Conservation (phyloP, 2,888 invertebrate genomes). For the Callimorpha dominula region DNA sequence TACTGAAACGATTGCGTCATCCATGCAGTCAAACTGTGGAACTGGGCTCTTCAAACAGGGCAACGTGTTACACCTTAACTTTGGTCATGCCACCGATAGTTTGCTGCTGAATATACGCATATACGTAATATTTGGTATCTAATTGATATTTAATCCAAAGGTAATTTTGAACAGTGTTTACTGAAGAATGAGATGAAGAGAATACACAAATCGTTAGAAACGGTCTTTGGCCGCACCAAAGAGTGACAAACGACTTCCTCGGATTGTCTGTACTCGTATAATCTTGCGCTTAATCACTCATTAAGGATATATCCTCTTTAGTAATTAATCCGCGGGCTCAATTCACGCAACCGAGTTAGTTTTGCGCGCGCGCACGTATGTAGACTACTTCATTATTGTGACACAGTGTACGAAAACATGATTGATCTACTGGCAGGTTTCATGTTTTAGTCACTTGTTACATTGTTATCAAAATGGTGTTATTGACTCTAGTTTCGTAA, state of each 20-base stretch:
- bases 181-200: background rate
- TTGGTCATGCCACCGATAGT: too few relatives aligned
- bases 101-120: too few relatives aligned
- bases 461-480: background rate
- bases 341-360: constrained; percentile 67
- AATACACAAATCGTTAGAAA: background rate
- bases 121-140: too few relatives aligned
- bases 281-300: constrained; percentile 77
- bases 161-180: too few relatives aligned
- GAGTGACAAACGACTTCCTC: constrained; percentile 21
- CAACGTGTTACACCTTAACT: too few relatives aligned
- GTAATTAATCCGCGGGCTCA: constrained; percentile 77
- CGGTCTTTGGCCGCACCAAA: constrained; percentile 24
- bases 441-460: background rate
- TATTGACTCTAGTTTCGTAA: background rate
- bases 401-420: constrained; percentile 34
- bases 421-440: constrained; percentile 3
- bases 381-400: constrained; percentile 31
- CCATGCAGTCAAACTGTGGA: too few relatives aligned
- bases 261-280: constrained; percentile 35
- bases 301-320: constrained; percentile 85
- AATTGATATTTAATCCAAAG: too few relatives aligned
- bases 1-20: too few relatives aligned
- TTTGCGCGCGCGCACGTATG: constrained; percentile 59
- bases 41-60: too few relatives aligned